Evolutionary conservation across 2,888 invertebrate species (phyloP), one percentile per base, ranked within the genome.

Genomic region (Drosophila kanekoi): DNA sequence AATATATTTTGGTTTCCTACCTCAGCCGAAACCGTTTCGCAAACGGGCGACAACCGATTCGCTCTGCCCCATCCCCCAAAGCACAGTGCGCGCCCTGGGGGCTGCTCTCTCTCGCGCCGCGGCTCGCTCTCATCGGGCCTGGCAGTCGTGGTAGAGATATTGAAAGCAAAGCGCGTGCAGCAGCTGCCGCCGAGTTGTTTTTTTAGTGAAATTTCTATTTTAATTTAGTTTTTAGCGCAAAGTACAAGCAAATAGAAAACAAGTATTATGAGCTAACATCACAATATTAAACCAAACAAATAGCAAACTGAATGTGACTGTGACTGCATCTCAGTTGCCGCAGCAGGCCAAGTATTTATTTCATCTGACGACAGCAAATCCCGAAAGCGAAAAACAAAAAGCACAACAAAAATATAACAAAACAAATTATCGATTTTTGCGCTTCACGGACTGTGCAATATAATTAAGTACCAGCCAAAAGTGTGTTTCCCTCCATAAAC

Each of bases 121-220:
- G 52, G 68, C 58, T 57, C 60, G 61, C 40, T 71, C 67, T 44
- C 56, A 32, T 37, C 43, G 32, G 58, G 48, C 37, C 37, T 37
- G 53, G 56, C 85, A 81, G 75, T 84, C 65, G 79, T 68, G 65
- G 54, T 45, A 60, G 59, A 60, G 70, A 69, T 66, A 68, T 60
- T 65, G 62, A 68, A 62, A 62, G 45, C 74, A 72, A 81, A 84
- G 72, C 56, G 79, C 63, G 73, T 73, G 79, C 79, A 67, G 67
- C 78, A 65, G 69, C 71, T 81, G 69, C 54, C 81, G 78, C 74
- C 44, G 38, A 66, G 41, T 54, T 52, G 40, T 52, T 13, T 52
- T 75, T 72, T 61, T 81, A 66, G 79, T 65, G 66, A 33, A 78
- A 66, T 73, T 70, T 77, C 45, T 63, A 71, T 73, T 73, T 79